A percentile compares a stretch with the other conserved stretches of the same genome.
Evolutionary conservation across 2,888 invertebrate species (phyloP).

Genomic region (Drosophila stalkeri): DNA sequence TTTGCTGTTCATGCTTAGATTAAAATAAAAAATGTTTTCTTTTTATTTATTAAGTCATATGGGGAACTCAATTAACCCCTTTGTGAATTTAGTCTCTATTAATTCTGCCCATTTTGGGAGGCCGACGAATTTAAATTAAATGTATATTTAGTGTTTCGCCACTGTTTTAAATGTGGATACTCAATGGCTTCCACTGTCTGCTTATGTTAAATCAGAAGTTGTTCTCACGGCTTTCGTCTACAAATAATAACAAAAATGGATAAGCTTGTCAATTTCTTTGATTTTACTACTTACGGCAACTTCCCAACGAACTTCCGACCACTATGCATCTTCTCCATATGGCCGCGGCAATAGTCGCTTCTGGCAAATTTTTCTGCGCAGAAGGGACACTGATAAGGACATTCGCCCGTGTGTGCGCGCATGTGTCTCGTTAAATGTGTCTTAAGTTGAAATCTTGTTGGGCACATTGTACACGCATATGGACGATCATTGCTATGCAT

Average conservation of each 20-base stretch:
- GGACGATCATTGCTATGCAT: constrained; percentile 9
- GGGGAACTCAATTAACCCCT: too few species aligned
- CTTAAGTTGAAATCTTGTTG: constrained; percentile 2
- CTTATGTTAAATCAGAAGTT: neutral
- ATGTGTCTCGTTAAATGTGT: constrained; percentile 17
- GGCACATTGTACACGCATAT: constrained; percentile 12
- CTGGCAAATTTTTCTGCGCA: constrained; percentile 20
- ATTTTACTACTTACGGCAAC: constrained; percentile 10
- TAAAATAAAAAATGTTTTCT: neutral
- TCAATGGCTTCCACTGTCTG: neutral
- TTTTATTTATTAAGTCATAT: too few species aligned
- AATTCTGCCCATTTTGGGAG: too few species aligned
- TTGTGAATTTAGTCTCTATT: too few species aligned
- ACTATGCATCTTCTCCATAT: constrained; percentile 21
- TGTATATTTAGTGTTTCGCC: too few species aligned
- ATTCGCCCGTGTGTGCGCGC: constrained; percentile 37
- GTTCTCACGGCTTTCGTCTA: neutral
- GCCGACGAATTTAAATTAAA: too few species aligned
- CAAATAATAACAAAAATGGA: neutral
- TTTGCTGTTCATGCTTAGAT: neutral
- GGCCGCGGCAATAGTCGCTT: constrained; percentile 30
- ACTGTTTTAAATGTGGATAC: neutral
- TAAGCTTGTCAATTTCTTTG: too few species aligned
- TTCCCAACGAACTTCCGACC: constrained; percentile 8
- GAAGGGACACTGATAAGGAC: constrained; percentile 37